These are phyloP conservation scores for Megaleporinus macrocephalus DNA, from an alignment of 2,113 vertebrate genomes.

Conservation along the genomic window DNA sequence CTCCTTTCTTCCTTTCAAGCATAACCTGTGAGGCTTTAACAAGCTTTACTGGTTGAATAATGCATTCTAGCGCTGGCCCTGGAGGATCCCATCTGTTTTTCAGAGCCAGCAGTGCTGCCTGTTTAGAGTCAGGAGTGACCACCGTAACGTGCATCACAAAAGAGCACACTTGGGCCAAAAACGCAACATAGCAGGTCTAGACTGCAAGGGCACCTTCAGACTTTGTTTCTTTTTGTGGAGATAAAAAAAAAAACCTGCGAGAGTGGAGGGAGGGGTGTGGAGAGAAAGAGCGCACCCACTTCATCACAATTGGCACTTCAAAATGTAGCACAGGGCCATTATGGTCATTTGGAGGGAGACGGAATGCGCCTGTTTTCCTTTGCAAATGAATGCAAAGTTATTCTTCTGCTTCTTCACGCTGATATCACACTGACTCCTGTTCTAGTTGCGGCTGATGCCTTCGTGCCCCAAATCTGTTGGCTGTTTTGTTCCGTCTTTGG, in stretches of 20 bases:
- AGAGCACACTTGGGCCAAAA: slow-evolving; percentile 8
- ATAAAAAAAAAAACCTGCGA: not conserved
- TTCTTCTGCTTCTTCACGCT: slow-evolving; percentile 33
- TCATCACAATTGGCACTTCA: slow-evolving; percentile 42
- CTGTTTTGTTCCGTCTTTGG: slow-evolving; percentile 17
- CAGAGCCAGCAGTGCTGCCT: not conserved
- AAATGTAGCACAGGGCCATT: slow-evolving; percentile 48
- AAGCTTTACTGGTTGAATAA: slow-evolving; percentile 28
- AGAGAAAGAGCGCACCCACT: not conserved
- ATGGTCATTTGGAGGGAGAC: slow-evolving; percentile 26
- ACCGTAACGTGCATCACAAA: not conserved
- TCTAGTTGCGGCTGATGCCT: slow-evolving; percentile 38
- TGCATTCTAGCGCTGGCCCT: slow-evolving; percentile 21
- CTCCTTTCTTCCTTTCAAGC: slow-evolving; percentile 7
- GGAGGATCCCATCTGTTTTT: slow-evolving; percentile 1
- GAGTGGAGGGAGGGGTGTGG: not conserved
- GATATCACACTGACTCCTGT: slow-evolving; percentile 40
- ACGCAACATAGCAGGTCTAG: not conserved
- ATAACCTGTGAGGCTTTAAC: slow-evolving; percentile 24
- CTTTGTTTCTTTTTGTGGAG: not conserved
- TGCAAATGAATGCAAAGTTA: slow-evolving; percentile 55
- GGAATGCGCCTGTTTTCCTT: slow-evolving; percentile 35
- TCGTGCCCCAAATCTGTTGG: slow-evolving; percentile 28
- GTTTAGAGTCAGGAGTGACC: slow-evolving; percentile 3
- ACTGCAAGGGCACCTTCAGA: slow-evolving; percentile 35